A percentile compares a stretch with the other conserved stretches of the same genome.
Evolutionary conservation across 64 coral and sea anemone genomes (phyloP).

Genomic region (Dendronephthya gigantea): DNA sequence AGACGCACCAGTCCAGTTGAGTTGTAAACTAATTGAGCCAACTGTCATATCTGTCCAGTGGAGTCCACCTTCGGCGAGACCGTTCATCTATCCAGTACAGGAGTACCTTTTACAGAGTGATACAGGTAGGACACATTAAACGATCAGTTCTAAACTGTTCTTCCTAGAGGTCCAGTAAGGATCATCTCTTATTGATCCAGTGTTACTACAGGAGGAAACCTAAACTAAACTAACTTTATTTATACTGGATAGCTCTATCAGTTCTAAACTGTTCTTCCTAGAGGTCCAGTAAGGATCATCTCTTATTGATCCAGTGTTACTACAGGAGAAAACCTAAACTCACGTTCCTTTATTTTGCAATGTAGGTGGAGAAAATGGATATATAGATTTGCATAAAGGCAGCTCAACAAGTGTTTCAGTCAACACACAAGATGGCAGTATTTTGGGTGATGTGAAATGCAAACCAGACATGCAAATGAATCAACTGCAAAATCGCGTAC

Average conservation of each 20-base stretch:
- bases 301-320: too few relatives aligned
- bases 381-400: slow-evolving; percentile 67
- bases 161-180: neutral
- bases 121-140: slow-evolving; percentile 39
- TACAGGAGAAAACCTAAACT: too few relatives aligned
- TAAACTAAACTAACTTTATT: too few relatives aligned
- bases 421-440: neutral
- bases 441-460: neutral
- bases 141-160: neutral
- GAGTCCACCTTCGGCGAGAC: slow-evolving; percentile 49
- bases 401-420: neutral
- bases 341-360: neutral
- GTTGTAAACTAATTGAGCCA: slow-evolving; percentile 41
- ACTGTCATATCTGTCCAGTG: slow-evolving; percentile 47
- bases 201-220: too few relatives aligned
- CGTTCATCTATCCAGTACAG: slow-evolving; percentile 58
- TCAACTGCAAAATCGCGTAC: slow-evolving; percentile 39
- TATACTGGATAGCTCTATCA: too few relatives aligned
- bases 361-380: slow-evolving; percentile 58
- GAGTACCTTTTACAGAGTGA: slow-evolving; percentile 57
- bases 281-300: too few relatives aligned
- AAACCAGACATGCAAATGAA: slow-evolving; percentile 28
- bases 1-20: slow-evolving; percentile 61
- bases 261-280: too few relatives aligned
- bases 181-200: too few relatives aligned